These are phyloP conservation scores for Fragariocoptes setiger DNA, from an alignment of 1,140 invertebrate genomes.

Conservation along the genomic window DNA sequence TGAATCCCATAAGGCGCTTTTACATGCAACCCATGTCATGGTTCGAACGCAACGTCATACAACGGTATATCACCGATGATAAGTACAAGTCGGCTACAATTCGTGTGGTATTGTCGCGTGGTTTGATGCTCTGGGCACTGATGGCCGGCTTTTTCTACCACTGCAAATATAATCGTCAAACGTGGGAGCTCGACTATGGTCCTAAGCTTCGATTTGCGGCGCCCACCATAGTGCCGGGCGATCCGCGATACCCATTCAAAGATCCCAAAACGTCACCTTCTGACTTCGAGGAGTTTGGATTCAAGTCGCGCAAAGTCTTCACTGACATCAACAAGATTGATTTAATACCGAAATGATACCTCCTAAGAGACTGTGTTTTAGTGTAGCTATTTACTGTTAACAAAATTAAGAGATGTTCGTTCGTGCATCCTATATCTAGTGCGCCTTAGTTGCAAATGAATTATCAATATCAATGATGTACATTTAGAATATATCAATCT, in stretches of 20 bases:
- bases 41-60: constrained; percentile 19
- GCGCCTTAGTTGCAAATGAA: too few species aligned
- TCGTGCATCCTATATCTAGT: too few species aligned
- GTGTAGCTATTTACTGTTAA: too few species aligned
- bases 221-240: constrained; percentile 24
- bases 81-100: constrained; percentile 19
- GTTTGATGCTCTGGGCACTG: constrained; percentile 19
- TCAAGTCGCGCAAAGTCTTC: constrained; percentile 19
- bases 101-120: constrained; percentile 29
- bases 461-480: too few species aligned
- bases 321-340: too few species aligned
- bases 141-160: constrained; percentile 29
- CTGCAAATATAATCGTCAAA: constrained; percentile 40
- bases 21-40: constrained; percentile 35
- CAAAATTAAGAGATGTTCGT: too few species aligned
- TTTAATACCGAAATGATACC: too few species aligned
- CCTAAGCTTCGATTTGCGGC: constrained; percentile 25
- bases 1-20: constrained; percentile 40
- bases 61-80: constrained; percentile 24
- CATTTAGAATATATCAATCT: background rate
- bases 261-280: constrained; percentile 21
- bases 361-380: too few species aligned
- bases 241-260: constrained; percentile 26
- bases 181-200: constrained; percentile 35
- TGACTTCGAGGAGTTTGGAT: constrained; percentile 33